phyloP scores from a whole-genome alignment of 2,113 vertebrate species.

The Lota lota region DNA sequence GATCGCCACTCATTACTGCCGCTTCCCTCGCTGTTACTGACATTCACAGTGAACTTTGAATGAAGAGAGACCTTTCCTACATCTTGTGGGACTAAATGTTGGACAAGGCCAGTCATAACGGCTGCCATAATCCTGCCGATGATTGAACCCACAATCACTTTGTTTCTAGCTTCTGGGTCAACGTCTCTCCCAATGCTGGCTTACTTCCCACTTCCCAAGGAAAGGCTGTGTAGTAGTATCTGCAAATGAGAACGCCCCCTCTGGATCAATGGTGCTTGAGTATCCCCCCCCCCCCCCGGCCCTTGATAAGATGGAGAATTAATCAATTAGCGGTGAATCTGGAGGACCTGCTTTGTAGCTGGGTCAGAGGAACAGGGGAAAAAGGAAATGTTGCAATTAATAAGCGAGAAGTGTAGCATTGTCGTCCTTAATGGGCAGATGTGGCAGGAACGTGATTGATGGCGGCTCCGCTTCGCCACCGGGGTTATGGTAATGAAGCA shows the following conservation, averaged over 20 bases:
- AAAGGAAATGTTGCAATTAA: slow-evolving; percentile 54
- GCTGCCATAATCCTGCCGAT: slow-evolving; percentile 22
- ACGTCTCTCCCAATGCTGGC: slow-evolving; percentile 12
- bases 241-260: slow-evolving; percentile 21
- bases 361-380: slow-evolving; percentile 17
- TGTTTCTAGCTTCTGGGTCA: slow-evolving; percentile 23
- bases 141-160: slow-evolving; percentile 46
- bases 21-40: slow-evolving; percentile 1
- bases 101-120: slow-evolving; percentile 35
- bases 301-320: not conserved
- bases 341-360: slow-evolving; percentile 30
- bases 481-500: slow-evolving; percentile 20
- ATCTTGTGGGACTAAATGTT: slow-evolving; percentile 29
- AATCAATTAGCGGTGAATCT: slow-evolving; percentile 37
- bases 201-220: slow-evolving; percentile 33
- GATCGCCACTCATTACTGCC: no score
- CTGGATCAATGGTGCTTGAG: slow-evolving; percentile 32
- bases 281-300: slow-evolving; percentile 11
- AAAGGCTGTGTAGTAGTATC: slow-evolving; percentile 5
- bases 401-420: slow-evolving; percentile 36
- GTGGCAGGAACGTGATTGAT: slow-evolving; percentile 34
- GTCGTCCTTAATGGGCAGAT: slow-evolving; percentile 37
- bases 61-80: not conserved
- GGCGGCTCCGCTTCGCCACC: not conserved
- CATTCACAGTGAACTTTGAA: not conserved